Conservation (phyloP, 2,797 vertebrate genomes). For the Anomalospiza imberbis region DNA sequence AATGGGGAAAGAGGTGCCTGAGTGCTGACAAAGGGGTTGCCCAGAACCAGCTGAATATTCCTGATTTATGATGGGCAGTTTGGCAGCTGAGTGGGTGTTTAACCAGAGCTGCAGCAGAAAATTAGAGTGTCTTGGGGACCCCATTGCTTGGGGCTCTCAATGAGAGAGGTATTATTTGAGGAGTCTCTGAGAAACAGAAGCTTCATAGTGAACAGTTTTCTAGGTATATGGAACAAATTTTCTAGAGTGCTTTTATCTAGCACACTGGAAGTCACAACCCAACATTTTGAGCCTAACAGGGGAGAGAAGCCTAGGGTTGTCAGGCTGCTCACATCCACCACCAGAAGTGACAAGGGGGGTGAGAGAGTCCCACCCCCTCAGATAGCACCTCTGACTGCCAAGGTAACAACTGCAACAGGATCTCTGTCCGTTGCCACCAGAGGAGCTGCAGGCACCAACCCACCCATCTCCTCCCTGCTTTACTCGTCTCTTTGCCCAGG, state of each 20-base stretch:
- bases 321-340: background rate
- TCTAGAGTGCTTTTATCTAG: background rate
- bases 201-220: background rate
- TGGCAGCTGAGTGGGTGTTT: background rate
- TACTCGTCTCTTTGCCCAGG: accelerated
- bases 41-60: background rate
- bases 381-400: background rate
- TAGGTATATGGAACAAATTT: background rate
- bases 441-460: background rate
- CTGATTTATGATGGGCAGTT: background rate
- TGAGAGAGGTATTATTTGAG: background rate
- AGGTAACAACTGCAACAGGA: background rate
- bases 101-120: background rate
- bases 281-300: background rate
- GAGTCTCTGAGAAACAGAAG: background rate
- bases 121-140: background rate
- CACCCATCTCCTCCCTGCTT: background rate
- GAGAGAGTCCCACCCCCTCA: background rate
- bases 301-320: background rate
- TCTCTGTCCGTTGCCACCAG: background rate
- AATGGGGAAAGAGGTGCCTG: background rate
- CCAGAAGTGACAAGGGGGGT: background rate
- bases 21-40: background rate
- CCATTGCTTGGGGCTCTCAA: background rate
- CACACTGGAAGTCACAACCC: background rate